Evolutionary conservation across 2,797 vertebrate genomes (phyloP).

Genomic region (Diplodus sargus): DNA sequence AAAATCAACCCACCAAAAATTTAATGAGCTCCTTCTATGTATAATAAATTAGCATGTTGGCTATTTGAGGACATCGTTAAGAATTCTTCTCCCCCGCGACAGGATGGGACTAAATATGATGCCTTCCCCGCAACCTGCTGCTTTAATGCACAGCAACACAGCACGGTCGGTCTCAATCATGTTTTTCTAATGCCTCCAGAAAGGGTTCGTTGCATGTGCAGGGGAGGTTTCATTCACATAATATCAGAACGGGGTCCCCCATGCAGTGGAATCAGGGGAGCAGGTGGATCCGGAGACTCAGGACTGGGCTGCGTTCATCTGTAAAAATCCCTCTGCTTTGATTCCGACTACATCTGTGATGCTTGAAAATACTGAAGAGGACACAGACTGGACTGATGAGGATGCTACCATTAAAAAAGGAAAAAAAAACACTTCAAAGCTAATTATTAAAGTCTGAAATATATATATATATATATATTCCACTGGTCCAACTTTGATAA

Average conservation of each 20-base stretch:
- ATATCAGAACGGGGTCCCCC: background rate
- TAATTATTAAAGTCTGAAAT: background rate
- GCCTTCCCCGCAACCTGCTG: slow-evolving; percentile 47
- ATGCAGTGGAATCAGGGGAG: background rate
- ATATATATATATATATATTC: background rate
- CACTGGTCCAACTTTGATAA: slow-evolving; percentile 2
- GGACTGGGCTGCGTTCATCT: slow-evolving; percentile 6
- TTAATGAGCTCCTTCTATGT: slow-evolving; percentile 41
- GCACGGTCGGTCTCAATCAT: slow-evolving; percentile 40
- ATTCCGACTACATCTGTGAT: slow-evolving; percentile 14
- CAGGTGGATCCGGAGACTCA: slow-evolving; percentile 2
- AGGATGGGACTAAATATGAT: slow-evolving; percentile 58
- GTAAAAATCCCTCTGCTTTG: slow-evolving; percentile 4
- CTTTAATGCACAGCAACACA: slow-evolving; percentile 20
- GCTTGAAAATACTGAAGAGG: background rate
- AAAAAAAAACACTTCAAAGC: slow-evolving; percentile 6
- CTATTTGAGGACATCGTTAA: slow-evolving; percentile 51
- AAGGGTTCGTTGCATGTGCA: slow-evolving; percentile 31
- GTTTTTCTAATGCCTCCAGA: slow-evolving; percentile 16
- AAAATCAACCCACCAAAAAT: slow-evolving; percentile 16
- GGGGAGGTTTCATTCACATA: slow-evolving; percentile 11
- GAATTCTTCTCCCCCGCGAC: slow-evolving; percentile 42
- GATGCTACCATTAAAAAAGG: background rate
- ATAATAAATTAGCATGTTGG: slow-evolving; percentile 56
- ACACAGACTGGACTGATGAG: background rate